Evolutionary conservation across 2,888 invertebrate species (phyloP), one percentile per base, ranked within the genome.

Genomic region (Perdita meconis): DNA sequence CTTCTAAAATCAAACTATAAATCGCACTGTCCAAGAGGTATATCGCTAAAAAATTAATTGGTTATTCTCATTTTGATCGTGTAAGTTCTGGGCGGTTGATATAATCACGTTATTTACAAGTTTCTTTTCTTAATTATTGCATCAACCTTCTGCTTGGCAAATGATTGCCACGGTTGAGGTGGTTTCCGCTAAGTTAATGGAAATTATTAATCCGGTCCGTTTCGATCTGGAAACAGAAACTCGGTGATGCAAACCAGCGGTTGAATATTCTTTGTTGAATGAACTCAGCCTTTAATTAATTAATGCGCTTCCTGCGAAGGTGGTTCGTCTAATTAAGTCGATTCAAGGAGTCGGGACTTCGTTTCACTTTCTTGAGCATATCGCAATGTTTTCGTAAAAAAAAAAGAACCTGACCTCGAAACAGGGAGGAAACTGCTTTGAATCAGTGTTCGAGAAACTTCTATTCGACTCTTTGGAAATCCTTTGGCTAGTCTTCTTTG

Each of bases 241-340:
- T 5, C 50, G 12, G 61, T 73, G 73, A 61, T 24, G 70, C 73
- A 63, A 73, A 47, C 50, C 30, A 22, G 26, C 55, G 42, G 24
- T 22, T 19, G 57, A 42, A 56, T 51, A 57, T 71, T 59, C 65
- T 42, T 22, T 12, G 67, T 3, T 51, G 51, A 42, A 34, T 30
- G 38, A 16, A 30, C 2, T 12, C 34, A 30, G 60, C 36, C 26
- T 34, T 38, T 53, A 47, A 57, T 63, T 64, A 74, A 70, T 63
- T 57, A 71, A 74, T 73, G 19, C 71, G 74, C 51, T 74, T 71
- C 51, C 74, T 64, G 72, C 42, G 59, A 51, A 30, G 30, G 26
- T 44, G 42, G 50, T 6, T 12, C 42, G 65, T 53, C 26, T 53
- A 38, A 68, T 72, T 67, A 67, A 72, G 36, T 44, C 44, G 16